Base-by-base conservation (phyloP, 2,888 invertebrate species). In the Gastrophysa polygoni region DNA sequence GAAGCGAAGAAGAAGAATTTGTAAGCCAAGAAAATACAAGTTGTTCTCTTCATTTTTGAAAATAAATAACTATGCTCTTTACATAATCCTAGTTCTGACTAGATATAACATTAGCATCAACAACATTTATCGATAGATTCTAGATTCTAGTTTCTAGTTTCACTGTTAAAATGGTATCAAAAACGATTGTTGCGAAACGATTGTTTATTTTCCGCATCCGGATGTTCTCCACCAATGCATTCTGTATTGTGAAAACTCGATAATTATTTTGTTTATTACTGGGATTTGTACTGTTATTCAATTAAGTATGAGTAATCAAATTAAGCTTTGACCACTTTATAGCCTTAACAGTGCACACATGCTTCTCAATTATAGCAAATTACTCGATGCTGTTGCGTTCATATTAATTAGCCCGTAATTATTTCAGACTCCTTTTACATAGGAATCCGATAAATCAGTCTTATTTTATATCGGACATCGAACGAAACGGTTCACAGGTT, bases 221-320 rank as follows among this genome's bases (percentile, higher is more conserved):
- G 48, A 55, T 58, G 55, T 56, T 64, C 48, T 56, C 59, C 59
- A 56, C 10, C 17, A 34, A 47, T 48, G 16, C 32, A 59, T 52
- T 61, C 54, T 29, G 56, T 16, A 46, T 48, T 57, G 59, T 50
- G 64, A 69, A 69, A 69, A 64, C 65, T 61, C 46, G 46, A 60
- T 70, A 71, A 72, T 73, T 70, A 71, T 68, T 72, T 69, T 73
- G 69, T 73, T 72, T 71, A 71, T 71, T 66, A 62, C 67, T 56
- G n/a, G 60, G 64, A 66, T 70, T 69, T 69, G 60, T 72, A 69
- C 69, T 63, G 69, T 71, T 70, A 70, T 69, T 73, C 70, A 71
- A 73, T 71, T 72, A 69, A 71, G 68, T 66, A 61, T 69, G 69
- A 71, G 68, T 69, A 73, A 73, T 73, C 68, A 67, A 72, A 72